Evolutionary conservation across 2,113 vertebrate species (phyloP).

Genomic region (Hystrix cristata): DNA sequence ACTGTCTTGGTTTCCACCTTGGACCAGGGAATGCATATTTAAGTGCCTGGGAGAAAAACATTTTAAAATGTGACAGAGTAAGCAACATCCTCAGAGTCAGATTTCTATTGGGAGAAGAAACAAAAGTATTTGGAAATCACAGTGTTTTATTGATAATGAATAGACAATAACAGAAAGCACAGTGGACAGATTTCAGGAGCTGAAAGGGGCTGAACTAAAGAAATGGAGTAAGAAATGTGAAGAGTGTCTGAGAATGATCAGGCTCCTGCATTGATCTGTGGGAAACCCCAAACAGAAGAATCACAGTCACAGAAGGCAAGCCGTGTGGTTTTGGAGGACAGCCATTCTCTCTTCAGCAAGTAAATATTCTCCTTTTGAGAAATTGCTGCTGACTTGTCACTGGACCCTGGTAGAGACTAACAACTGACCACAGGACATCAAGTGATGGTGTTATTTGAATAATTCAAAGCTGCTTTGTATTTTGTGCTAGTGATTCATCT

Average conservation of each 20-base stretch:
- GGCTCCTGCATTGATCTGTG: not conserved
- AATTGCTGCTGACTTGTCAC: not conserved
- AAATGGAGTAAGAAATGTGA: not conserved
- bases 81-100: not conserved
- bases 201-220: not conserved
- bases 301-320: not conserved
- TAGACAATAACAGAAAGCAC: not conserved
- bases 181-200: not conserved
- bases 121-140: not conserved
- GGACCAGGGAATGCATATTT: not conserved
- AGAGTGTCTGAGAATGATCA: not conserved
- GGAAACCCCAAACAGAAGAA: not conserved
- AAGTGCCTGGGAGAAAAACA: not conserved
- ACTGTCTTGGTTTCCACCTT: not conserved
- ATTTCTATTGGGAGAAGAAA: not conserved
- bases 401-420: not conserved
- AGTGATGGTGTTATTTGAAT: not conserved
- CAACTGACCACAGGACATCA: not conserved
- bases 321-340: not conserved
- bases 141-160: slow-evolving; percentile 18
- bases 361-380: not conserved
- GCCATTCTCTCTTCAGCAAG: not conserved
- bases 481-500: not conserved
- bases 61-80: not conserved
- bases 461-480: not conserved